These are phyloP conservation scores for Carassius gibelio DNA, from an alignment of 2,113 vertebrate species.

Conservation along the genomic window DNA sequence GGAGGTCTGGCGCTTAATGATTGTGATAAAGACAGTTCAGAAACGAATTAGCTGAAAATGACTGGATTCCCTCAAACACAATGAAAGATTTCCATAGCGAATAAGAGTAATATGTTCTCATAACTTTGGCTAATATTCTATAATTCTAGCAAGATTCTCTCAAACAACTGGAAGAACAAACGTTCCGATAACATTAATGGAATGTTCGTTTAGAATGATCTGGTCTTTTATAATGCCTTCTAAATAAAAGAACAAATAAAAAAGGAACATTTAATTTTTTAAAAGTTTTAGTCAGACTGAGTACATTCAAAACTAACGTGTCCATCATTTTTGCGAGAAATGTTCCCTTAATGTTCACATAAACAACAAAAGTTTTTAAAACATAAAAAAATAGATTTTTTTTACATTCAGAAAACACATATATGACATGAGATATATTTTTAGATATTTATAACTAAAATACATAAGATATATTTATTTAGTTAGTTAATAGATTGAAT, in stretches of 20 bases:
- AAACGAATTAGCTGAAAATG: background rate
- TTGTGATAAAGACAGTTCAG: background rate
- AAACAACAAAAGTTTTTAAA: no score
- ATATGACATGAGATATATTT: no score
- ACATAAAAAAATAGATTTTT: no score
- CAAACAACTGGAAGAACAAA: background rate
- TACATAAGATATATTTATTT: no score
- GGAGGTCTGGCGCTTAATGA: conserved; percentile 37
- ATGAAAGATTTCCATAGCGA: background rate
- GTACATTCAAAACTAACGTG: no score
- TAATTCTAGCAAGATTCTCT: background rate
- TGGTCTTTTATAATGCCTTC: background rate
- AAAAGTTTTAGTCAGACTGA: no score
- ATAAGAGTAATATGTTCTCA: background rate
- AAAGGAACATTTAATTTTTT: background rate
- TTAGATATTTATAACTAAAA: no score
- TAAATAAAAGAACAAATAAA: background rate
- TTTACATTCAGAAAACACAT: no score
- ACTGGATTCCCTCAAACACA: background rate
- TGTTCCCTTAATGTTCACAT: no score
- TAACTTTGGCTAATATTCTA: background rate
- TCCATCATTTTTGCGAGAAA: no score
- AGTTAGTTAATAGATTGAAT: no score
- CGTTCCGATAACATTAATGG: background rate
- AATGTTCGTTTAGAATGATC: background rate